Base-by-base conservation (phyloP, 37 sponge, comb jelly and placozoan genomes). In the Beroe forskalii region DNA sequence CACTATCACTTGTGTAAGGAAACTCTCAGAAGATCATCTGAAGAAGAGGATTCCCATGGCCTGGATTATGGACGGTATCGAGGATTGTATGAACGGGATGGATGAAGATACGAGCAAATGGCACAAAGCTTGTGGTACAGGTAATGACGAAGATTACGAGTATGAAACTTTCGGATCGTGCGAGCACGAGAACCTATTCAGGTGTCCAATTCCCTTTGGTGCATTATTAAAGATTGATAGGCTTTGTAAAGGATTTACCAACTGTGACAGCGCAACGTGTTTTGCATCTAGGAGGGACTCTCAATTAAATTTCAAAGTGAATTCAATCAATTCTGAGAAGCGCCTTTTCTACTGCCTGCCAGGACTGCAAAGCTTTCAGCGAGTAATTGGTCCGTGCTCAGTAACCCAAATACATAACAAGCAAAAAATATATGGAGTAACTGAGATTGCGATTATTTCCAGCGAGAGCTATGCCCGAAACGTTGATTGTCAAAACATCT, bases 71-170 rank as follows among this genome's bases (percentile, higher is more conserved):
- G 72, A 69, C 38, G 72, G 72, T 14, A 33, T 36, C 17, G 32
- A 32, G 27, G 72, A 69, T 17, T 69, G 72, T 37, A 6, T 35
- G 17, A 36, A 69, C 17, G 32, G 32, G 6, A 69, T 69, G 2
- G 72, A 69, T 17, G 72, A 69, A 69, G 72, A 28, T 69, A 27
- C 39, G 19, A 37, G 38, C 12, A 69, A 36, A 17, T 69, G 72
- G 72, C 27, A 36, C 1, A 69, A 69, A 37, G 38, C 35, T 2
- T 69, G 72, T 35, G 72, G 72, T 17, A 32, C 20, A 6, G 72
- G 72, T 2, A 19, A 32, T 14, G 12, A 32, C 33, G 72, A 69
- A 1, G 24, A 63, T 3, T 63, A 63, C 17, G 4, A 22, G 3
- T 63, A 22, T 23, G 66, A 12, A 17, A 48, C 12, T 12, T 12